Conservation (phyloP, 2,888 invertebrate species). For the Schizaphis graminum region DNA sequence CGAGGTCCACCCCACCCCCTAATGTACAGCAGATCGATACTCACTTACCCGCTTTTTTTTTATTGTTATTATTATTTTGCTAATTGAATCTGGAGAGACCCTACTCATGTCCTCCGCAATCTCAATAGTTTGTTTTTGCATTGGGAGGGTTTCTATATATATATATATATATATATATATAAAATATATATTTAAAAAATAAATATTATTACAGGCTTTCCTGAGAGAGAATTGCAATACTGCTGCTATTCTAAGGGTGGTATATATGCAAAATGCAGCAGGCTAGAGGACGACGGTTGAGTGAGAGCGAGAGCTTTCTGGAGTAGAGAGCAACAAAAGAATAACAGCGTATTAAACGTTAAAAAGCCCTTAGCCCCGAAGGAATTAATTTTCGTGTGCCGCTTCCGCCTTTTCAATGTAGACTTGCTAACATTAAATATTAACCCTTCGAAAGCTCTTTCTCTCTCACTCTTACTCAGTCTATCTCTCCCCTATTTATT, state of each 20-base stretch:
- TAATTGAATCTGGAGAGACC: constrained; percentile 56
- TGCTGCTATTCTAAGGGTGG: constrained; percentile 7
- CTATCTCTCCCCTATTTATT: constrained; percentile 45
- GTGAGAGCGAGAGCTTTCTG: constrained; percentile 57
- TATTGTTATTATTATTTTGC: constrained; percentile 25
- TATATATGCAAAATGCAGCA: constrained; percentile 46
- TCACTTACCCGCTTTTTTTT: no score
- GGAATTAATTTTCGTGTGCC: constrained; percentile 65
- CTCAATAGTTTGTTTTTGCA: constrained; percentile 54
- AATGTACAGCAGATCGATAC: no score
- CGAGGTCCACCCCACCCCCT: no score
- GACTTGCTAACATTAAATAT: constrained; percentile 63
- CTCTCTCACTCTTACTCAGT: background rate
- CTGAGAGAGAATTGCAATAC: constrained; percentile 4
- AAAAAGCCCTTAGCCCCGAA: constrained; percentile 64
- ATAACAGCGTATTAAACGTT: constrained; percentile 65
- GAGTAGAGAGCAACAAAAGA: constrained; percentile 59
- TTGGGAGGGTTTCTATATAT: constrained; percentile 32
- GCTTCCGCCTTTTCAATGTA: constrained; percentile 58
- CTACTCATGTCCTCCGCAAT: constrained; percentile 56
- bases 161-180: constrained; percentile 17
- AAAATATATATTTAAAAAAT: constrained; percentile 48
- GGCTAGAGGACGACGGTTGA: constrained; percentile 31
- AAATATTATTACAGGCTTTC: constrained; percentile 61
- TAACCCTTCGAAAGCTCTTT: constrained; percentile 58